These are phyloP conservation scores for Sycophaga agraensis DNA, from an alignment of 1,140 invertebrate species.

Conservation along the genomic window DNA sequence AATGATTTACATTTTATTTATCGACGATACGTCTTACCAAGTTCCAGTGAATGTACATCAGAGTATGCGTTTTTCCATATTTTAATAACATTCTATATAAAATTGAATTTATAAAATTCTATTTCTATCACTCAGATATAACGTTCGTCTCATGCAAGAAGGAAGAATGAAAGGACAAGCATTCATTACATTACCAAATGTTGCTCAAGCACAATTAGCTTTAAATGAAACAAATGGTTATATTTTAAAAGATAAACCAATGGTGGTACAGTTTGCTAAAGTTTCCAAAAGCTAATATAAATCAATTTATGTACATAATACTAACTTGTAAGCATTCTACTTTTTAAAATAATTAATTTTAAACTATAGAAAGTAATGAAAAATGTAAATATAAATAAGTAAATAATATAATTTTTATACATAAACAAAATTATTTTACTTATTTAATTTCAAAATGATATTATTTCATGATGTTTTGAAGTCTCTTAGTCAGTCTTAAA, in stretches of 20 bases:
- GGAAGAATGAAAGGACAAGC: constrained; percentile 96
- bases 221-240: constrained; percentile 87
- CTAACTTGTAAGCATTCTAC: constrained; percentile 1
- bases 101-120: constrained; percentile 10
- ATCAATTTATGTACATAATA: constrained; percentile 1
- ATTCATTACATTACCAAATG: constrained; percentile 80
- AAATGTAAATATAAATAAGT: neutral
- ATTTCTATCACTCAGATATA: constrained; percentile 59
- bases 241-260: constrained; percentile 83
- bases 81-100: too few relatives aligned
- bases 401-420: neutral
- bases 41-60: constrained; percentile 56
- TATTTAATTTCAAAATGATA: neutral
- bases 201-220: constrained; percentile 72
- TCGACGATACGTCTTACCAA: constrained; percentile 65
- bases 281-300: constrained; percentile 41
- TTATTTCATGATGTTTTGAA: neutral
- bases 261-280: constrained; percentile 88
- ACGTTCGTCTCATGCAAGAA: constrained; percentile 90
- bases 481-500: neutral
- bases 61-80: constrained; percentile 50
- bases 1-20: constrained; percentile 81
- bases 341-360: constrained; percentile 14
- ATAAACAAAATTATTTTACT: neutral
- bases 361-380: neutral